Evolutionary conservation across 2,888 invertebrate genomes (phyloP), one percentile per base, ranked within the genome.

Genomic region (Erannis defoliaria): DNA sequence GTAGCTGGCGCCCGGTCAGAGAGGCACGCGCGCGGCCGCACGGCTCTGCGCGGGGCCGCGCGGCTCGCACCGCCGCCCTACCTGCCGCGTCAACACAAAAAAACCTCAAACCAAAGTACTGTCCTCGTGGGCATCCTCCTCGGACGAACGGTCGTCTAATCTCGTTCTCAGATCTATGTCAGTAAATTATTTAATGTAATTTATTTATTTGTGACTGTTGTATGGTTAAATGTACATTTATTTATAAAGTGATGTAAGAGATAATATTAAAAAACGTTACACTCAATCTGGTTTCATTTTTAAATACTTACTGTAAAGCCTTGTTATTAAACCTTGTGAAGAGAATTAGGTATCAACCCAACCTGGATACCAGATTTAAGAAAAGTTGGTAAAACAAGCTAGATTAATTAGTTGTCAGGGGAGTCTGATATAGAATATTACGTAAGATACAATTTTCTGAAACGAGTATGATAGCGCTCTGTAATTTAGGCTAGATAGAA

Each of bases 201-300:
- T 92, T 92, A 93, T 92, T 91, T 91, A 89, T 88, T 90, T 85
- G 83, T 88, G 90, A 90, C 89, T 81, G 85, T 86, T 87, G 82
- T 86, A 83, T 85, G 80, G 86, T 82, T 85, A n/a, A 84, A 79
- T 85, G 77, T 87, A 86, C 86, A 84, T 81, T 88, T 86, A 88
- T 84, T 86, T 84, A 86, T 85, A 80, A 84, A 87, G 86, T 87
- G 85, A 88, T 85, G 80, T 86, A 86, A 88, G 88, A 80, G 80
- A 84, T 83, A 86, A 75, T 76, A 62, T 21, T 49, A 46, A 84
- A 83, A 83, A 77, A 82, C 72, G 75, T 79, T 79, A 85, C 84
- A 83, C 75, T 80, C 73, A 85, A 70, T 84, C 62, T 81, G 63
- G 84, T 89, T 85, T 89, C 66, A 88, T 87, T 87, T 76, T 66